Base-by-base conservation (phyloP, 2,113 vertebrate genomes). In the Oreochromis aureus region DNA sequence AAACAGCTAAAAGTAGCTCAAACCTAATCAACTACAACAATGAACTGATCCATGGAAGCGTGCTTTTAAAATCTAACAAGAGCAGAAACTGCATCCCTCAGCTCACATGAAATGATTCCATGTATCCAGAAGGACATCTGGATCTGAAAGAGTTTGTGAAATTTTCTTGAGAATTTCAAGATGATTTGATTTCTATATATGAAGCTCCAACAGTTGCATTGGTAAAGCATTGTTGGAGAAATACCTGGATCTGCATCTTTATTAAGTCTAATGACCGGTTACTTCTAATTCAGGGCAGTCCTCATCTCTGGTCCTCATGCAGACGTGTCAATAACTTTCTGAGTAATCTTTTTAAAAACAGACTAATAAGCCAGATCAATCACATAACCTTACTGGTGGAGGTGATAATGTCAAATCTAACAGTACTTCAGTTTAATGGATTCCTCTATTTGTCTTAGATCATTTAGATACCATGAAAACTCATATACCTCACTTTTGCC, bases 281-380 rank as follows among this genome's bases (percentile, higher is more conserved):
- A 36, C 10, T 63, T 63, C 16, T 63, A 34, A 71, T 71, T 71
- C n/a, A 2, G 36, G n/a, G 36, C 12, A 0, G 4, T 41, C 36
- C 3, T 12, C n/a, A 71, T 41, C 34, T 41, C 19, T 13, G 36
- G 36, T n/a, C n/a, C n/a, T 48, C 15, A 16, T 46, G 22, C 69
- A 73, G n/a, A 46, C 8, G 1, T 1, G 2, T 46, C 69, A 10
- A 18, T 6, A 27, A 18, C 22, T 18, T 73, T 73, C 1, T 0
- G 22, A 46, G 69, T 10, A 0, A 10, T 71, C 39, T 15, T 71
- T 41, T 15, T 44, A 16, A 27, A 46, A 73, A 27, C 66, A 71
- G 39, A 27, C 22, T 27, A 46, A 73, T 8, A 27, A 73, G 15
- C 0, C 22, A 46, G 41, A 73, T 27, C 39, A 46, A 73, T 27